Evolutionary conservation across 2,797 vertebrate genomes (phyloP).

Genomic region (Cirrhinus molitorella): DNA sequence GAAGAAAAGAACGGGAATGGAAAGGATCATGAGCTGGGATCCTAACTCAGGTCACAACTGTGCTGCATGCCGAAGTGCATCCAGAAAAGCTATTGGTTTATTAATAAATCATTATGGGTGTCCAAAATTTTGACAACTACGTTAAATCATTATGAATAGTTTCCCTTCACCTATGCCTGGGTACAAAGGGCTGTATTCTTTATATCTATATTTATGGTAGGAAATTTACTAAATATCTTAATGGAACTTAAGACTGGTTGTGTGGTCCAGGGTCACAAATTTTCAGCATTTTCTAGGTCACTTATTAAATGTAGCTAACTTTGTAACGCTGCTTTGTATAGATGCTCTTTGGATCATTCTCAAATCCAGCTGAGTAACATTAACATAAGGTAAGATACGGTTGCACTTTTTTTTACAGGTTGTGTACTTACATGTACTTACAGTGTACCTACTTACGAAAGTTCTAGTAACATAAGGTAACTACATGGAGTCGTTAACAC

Average conservation of each 20-base stretch:
- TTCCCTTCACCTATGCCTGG: not conserved
- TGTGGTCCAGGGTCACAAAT: no score
- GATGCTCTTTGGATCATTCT: not conserved
- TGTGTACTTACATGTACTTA: no score
- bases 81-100: not conserved
- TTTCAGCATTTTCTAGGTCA: not conserved
- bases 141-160: not conserved
- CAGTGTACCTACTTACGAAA: no score
- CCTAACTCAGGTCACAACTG: not conserved
- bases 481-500: no score
- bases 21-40: not conserved
- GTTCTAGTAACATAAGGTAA: no score
- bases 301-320: not conserved
- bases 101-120: not conserved
- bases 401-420: no score
- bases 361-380: not conserved
- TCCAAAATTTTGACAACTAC: not conserved
- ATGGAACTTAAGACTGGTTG: no score
- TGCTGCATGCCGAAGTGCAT: not conserved
- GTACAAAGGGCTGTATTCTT: not conserved
- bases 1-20: not conserved
- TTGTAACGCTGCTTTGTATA: not conserved
- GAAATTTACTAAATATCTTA: no score
- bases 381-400: not conserved
- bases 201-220: no score